Evolutionary conservation across 2,797 vertebrate species (phyloP).

Genomic region (Fringilla coelebs): DNA sequence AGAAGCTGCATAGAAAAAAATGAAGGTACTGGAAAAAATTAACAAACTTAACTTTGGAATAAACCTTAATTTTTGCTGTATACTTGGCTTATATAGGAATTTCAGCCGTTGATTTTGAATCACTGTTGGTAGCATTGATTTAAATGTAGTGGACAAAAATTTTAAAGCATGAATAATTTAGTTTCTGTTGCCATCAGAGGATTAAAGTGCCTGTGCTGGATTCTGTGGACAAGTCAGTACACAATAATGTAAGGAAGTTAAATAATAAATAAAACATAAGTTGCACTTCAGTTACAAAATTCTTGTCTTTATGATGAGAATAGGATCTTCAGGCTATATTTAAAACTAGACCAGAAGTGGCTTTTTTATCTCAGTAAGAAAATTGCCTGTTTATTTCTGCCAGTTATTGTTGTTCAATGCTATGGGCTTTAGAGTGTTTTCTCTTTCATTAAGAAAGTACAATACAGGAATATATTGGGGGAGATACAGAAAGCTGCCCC

Average conservation of each 20-base stretch:
- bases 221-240: constrained; percentile 47
- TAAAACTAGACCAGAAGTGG: constrained; percentile 8
- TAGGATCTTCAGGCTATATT: constrained; percentile 27
- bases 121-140: constrained; percentile 56
- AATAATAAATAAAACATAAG: constrained; percentile 65
- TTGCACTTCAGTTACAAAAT: constrained; percentile 41
- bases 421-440: neutral
- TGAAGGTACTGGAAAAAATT: neutral
- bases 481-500: neutral
- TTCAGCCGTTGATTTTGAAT: neutral
- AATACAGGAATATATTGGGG: neutral
- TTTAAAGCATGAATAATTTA: constrained; percentile 52
- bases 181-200: constrained; percentile 2
- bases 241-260: constrained; percentile 52
- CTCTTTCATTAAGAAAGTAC: neutral
- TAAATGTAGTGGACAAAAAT: constrained; percentile 49
- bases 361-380: neutral
- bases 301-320: constrained; percentile 29
- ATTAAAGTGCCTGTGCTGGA: constrained; percentile 42
- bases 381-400: constrained; percentile 5
- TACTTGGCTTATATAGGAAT: neutral
- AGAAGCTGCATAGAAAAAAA: neutral
- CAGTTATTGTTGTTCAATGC: neutral
- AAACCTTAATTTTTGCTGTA: neutral
- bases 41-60: neutral